Evolutionary conservation across 2,888 invertebrate genomes (phyloP), one percentile per base, ranked within the genome.

Genomic region (Cyclophora punctaria): DNA sequence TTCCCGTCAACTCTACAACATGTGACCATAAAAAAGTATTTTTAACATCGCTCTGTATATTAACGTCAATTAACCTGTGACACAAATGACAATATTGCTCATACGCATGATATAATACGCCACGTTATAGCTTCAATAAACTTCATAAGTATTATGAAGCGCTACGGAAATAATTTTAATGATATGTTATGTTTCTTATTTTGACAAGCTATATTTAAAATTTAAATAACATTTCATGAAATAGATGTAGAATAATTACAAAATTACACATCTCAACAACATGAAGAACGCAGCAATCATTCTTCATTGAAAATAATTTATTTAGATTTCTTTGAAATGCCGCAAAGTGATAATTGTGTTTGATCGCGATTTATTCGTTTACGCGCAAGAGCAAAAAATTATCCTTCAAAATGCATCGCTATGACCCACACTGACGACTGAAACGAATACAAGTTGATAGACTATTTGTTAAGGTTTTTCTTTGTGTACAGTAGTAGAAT

Each of bases 261-360:
- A 37, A 37, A 37, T 37, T 37, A 37, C 37, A 37, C 20, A 2
- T 34, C 44, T 44, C 6, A 34, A 33, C 6, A 33, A 5, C 20
- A 44, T 20, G 44, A 20, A 44, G 34, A 34, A 34, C 34, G 5
- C 5, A 33, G 48, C 60, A 65, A 66, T 64, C 68, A 64, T 67
- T 66, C 58, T 66, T 68, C 59, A 69, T 72, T 69, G 57, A 57
- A 52, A 52, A 53, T 68, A 67, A 69, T 70, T 67, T 62, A 50
- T 64, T 64, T 62, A 64, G 66, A 68, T 70, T 64, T 56, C 53
- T 55, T 48, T 51, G 46, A 58, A 53, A 37, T 55, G 53, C 49
- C 44, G 44, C 35, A 44, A 50, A 52, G 53, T 56, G 51, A 52
- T 58, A 53, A 55, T 56, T 57, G 50, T 55, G 50, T 48, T 51